Evolutionary conservation across 1,140 invertebrate species (phyloP), one percentile per base, ranked within the genome.

Genomic region (Pseudomyrmex dendroicus): DNA sequence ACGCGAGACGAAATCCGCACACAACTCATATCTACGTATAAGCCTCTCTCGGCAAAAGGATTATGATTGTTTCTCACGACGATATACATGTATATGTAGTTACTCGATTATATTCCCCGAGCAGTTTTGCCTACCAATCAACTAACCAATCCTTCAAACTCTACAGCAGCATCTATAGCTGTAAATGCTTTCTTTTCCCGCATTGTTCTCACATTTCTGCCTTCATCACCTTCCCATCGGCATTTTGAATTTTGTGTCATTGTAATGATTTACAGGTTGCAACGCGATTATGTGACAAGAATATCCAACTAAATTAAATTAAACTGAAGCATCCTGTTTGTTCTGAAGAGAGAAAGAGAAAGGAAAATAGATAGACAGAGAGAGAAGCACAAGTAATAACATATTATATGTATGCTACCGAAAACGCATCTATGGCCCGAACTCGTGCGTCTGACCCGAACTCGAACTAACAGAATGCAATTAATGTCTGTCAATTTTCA

Each of bases 401-500:
- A 15, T 78, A 78, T 78, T 78, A 78, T 78, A 78, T 64, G 66
- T 72, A 35, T 0, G 76, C 20, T 80, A 70, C 66, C 66, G 76
- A 80, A 80, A 80, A 80, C 54, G 76, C 76, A 22, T 72, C 76
- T 72, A 59, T 48, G 64, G 76, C 2, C 22, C 10, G 64, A 66
- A 57, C 66, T 72, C 66, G 44, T 44, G 66, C 76, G 62, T 77
- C 56, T 66, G 66, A 80, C 52, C 63, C 50, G 63, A 52, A 78
- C 76, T 80, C 64, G 54, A 80, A 80, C 76, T 80, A 80, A 80
- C 66, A 66, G 64, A 66, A 80, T 80, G 66, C 76, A 80, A 80
- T 80, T 80, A 80, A 80, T 80, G 66, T 80, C 76, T 80, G 76
- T 80, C 76, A 80, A 80, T 80, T 80, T 72, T 80, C 76, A 80